Conservation (phyloP, 1,140 invertebrate species). For the Drosophila lacteicornis region DNA sequence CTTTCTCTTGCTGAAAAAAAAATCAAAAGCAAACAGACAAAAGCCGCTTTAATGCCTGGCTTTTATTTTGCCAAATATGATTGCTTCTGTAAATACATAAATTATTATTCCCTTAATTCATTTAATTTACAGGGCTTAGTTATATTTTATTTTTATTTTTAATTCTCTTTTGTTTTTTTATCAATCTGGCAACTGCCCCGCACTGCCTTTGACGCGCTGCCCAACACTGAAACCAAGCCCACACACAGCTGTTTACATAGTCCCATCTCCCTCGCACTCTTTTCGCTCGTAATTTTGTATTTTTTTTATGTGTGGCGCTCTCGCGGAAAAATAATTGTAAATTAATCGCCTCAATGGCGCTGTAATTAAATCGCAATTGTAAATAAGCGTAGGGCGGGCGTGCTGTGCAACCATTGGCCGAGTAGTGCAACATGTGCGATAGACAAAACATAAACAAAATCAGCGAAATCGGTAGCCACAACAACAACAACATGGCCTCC, state of each 20-base stretch:
- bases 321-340: constrained; percentile 8
- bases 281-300: constrained; percentile 29
- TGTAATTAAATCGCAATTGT: constrained; percentile 15
- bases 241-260: constrained; percentile 35
- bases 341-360: constrained; percentile 14
- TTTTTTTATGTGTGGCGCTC: constrained; percentile 19
- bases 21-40: background rate
- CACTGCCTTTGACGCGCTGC: background rate
- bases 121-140: background rate
- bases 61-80: background rate
- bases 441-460: constrained; percentile 21
- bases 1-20: background rate
- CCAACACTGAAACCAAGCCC: constrained; percentile 29
- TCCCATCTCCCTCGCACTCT: constrained; percentile 30
- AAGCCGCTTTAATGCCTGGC: background rate
- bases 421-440: constrained; percentile 22
- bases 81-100: too few species aligned
- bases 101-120: background rate
- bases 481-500: constrained; percentile 45
- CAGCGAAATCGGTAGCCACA: constrained; percentile 27
- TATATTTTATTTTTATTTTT: background rate
- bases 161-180: background rate
- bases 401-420: background rate
- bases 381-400: constrained; percentile 1
- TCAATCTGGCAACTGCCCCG: background rate